Conservation (phyloP, 2,797 vertebrate species). For the Argya squamiceps region DNA sequence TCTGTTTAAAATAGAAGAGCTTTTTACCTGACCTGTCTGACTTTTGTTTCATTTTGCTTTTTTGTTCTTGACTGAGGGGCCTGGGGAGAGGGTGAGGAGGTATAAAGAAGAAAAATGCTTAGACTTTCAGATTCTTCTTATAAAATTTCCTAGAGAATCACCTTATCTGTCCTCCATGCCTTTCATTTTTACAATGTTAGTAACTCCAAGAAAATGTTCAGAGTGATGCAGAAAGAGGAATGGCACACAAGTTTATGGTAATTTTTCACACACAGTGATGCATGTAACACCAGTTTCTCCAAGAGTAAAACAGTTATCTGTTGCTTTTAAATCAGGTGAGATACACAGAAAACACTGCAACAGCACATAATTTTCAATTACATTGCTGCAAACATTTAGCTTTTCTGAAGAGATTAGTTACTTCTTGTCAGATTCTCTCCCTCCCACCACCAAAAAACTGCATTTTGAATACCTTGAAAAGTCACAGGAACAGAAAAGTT, state of each 20-base stretch:
- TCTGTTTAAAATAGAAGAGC: not conserved
- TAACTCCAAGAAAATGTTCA: not conserved
- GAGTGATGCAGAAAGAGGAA: not conserved
- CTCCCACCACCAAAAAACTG: not conserved
- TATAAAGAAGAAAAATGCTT: not conserved
- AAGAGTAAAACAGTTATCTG: not conserved
- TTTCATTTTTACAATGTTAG: not conserved
- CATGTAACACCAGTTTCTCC: not conserved
- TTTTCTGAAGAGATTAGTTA: not conserved
- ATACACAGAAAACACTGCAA: not conserved
- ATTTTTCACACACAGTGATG: not conserved
- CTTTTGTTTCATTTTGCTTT: not conserved
- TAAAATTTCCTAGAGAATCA: not conserved
- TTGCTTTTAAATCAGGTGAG: not conserved
- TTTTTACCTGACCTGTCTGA: not conserved
- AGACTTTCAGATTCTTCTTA: not conserved
- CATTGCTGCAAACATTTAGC: not conserved
- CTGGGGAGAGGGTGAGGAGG: not conserved
- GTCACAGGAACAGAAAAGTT: not conserved
- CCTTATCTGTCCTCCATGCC: not conserved
- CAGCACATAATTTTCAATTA: not conserved
- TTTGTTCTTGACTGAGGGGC: not conserved
- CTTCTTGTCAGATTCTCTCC: not conserved
- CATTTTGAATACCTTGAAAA: not conserved
- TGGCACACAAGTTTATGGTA: not conserved